These are phyloP conservation scores for Oenanthe melanoleuca DNA, from an alignment of 2,113 vertebrate species.

Conservation along the genomic window DNA sequence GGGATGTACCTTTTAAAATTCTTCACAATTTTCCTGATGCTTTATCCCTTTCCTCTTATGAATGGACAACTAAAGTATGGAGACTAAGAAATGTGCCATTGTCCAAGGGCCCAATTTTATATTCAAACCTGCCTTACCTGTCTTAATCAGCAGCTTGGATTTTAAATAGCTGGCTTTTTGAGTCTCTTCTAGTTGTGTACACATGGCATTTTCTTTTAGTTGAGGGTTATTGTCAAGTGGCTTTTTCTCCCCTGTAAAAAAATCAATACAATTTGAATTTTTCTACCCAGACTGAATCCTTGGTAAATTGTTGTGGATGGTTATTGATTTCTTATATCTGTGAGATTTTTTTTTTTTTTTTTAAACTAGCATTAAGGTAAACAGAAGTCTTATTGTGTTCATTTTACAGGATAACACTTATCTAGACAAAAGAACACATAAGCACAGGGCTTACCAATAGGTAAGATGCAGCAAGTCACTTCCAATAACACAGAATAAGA, in stretches of 20 bases:
- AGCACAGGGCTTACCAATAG: slow-evolving; percentile 27
- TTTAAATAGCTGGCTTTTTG: slow-evolving; percentile 42
- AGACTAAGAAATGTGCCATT: background rate
- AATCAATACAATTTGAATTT: slow-evolving; percentile 78
- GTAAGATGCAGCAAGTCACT: slow-evolving; percentile 47
- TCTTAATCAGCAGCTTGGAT: background rate
- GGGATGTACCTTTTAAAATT: background rate
- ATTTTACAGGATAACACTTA: slow-evolving; percentile 70
- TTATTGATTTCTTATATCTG: slow-evolving; percentile 77
- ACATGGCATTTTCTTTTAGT: slow-evolving; percentile 20
- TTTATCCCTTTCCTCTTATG: background rate
- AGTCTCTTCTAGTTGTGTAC: slow-evolving; percentile 3
- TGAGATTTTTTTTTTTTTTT: slow-evolving; percentile 35
- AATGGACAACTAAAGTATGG: background rate
- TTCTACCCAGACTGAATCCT: slow-evolving; percentile 59
- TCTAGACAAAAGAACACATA: slow-evolving; percentile 71
- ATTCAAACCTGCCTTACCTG: background rate
- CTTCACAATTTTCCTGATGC: background rate
- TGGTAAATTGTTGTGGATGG: slow-evolving; percentile 73
- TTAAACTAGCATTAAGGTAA: slow-evolving; percentile 71
- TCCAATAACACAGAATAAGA: slow-evolving; percentile 57
- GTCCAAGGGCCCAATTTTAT: background rate
- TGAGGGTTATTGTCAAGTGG: background rate
- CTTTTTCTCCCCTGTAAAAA: slow-evolving; percentile 13
- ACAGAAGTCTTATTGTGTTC: slow-evolving; percentile 68